phyloP scores from a whole-genome alignment of 2,113 vertebrate genomes.

The Phycodurus eques region DNA sequence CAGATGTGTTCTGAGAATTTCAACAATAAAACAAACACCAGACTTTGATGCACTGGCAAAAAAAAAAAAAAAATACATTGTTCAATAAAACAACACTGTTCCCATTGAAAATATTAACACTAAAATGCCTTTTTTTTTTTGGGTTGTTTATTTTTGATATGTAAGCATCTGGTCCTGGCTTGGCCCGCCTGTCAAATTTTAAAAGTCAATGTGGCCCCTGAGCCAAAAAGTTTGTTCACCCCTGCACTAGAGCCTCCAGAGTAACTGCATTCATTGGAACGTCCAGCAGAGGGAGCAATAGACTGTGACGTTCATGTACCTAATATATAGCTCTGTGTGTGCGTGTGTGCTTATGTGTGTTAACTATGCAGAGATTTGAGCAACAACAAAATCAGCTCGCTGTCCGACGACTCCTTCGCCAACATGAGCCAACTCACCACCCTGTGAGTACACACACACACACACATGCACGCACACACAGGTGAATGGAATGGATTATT shows the following conservation, averaged over 20 bases:
- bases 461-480: slow-evolving; percentile 29
- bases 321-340: slow-evolving; percentile 14
- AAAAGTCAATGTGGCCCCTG: no score
- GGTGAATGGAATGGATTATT: neutral
- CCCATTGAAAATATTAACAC: no score
- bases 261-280: neutral
- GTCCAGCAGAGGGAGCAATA: slow-evolving; percentile 54
- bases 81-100: no score
- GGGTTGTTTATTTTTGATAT: no score
- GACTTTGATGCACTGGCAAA: no score
- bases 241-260: neutral
- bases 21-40: no score
- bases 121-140: no score
- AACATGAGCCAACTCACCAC: slow-evolving; percentile 99
- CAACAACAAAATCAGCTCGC: slow-evolving; percentile 94
- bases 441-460: slow-evolving; percentile 78
- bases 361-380: slow-evolving; percentile 86
- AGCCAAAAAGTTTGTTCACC: no score
- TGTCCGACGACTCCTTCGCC: slow-evolving; percentile 91
- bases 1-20: no score
- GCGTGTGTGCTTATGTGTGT: slow-evolving; percentile 10
- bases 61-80: no score
- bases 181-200: no score
- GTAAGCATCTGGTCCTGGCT: no score
- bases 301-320: neutral